These are phyloP conservation scores for Menidia menidia DNA, from an alignment of 2,797 vertebrate genomes.

Conservation along the genomic window DNA sequence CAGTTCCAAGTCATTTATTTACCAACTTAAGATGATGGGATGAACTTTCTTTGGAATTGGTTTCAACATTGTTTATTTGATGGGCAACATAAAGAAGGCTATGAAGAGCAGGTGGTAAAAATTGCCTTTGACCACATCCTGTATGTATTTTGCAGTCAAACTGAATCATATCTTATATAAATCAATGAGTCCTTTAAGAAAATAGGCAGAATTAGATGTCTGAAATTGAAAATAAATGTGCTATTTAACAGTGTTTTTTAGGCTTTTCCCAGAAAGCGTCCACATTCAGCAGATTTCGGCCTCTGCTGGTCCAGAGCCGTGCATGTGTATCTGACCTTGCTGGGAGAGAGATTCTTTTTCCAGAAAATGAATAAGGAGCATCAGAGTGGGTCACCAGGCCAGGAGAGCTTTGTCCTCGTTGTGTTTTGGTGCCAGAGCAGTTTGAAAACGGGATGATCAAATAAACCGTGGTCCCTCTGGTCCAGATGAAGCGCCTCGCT, in stretches of 20 bases:
- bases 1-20: no score
- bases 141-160: no score
- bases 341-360: conserved; percentile 11
- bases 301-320: conserved; percentile 33
- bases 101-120: no score
- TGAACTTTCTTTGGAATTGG: no score
- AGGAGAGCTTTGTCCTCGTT: conserved; percentile 19
- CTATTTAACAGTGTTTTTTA: no score
- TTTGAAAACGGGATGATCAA: conserved; percentile 46
- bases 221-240: not conserved
- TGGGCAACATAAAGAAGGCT: not conserved
- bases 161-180: not conserved
- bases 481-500: conserved; percentile 40
- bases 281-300: conserved; percentile 26
- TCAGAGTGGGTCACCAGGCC: not conserved
- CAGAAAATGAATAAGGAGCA: conserved; percentile 33
- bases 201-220: not conserved
- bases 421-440: conserved; percentile 19
- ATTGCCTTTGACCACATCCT: no score
- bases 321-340: conserved; percentile 16
- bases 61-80: not conserved
- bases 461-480: conserved; percentile 50
- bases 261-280: conserved; percentile 18
- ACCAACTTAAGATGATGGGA: no score
- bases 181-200: not conserved